Evolutionary conservation across 2,113 vertebrate species (phyloP).

Genomic region (Catharus bicknelli): DNA sequence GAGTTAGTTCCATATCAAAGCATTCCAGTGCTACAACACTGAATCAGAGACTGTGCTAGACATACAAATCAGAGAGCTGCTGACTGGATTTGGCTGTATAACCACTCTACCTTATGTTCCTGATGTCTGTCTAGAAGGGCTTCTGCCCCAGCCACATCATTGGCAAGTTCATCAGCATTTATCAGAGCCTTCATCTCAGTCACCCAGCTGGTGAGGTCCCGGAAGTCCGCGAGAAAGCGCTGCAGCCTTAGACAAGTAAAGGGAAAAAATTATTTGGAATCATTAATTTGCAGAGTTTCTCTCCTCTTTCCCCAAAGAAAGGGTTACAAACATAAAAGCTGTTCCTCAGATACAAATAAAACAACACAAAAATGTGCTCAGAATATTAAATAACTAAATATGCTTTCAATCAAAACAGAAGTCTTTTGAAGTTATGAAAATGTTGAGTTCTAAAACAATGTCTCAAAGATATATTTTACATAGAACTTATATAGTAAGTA

Average conservation of each 20-base stretch:
- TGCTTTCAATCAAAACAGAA: background rate
- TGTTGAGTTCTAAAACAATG: background rate
- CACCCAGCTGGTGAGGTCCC: conserved; percentile 98
- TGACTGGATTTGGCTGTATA: background rate
- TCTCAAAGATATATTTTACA: background rate
- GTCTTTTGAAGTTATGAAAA: background rate
- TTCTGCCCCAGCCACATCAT: conserved; percentile 95
- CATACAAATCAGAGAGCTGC: background rate
- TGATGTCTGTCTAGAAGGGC: conserved; percentile 95
- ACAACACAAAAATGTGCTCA: background rate
- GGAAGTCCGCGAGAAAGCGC: conserved; percentile 95
- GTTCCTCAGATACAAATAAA: background rate
- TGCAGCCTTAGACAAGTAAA: conserved; percentile 80
- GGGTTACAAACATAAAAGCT: background rate
- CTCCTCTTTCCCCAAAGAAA: background rate
- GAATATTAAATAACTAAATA: background rate
- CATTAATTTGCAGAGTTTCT: background rate
- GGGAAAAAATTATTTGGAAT: background rate
- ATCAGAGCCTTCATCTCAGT: conserved; percentile 99
- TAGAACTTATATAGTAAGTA: background rate
- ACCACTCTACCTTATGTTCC: conserved; percentile 88
- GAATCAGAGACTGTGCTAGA: background rate
- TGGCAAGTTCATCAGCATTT: conserved; percentile 96
- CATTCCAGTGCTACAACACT: background rate
- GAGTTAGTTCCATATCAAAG: background rate